Evolutionary conservation across 2,797 vertebrate genomes (phyloP).

Genomic region (Staurois parvus): DNA sequence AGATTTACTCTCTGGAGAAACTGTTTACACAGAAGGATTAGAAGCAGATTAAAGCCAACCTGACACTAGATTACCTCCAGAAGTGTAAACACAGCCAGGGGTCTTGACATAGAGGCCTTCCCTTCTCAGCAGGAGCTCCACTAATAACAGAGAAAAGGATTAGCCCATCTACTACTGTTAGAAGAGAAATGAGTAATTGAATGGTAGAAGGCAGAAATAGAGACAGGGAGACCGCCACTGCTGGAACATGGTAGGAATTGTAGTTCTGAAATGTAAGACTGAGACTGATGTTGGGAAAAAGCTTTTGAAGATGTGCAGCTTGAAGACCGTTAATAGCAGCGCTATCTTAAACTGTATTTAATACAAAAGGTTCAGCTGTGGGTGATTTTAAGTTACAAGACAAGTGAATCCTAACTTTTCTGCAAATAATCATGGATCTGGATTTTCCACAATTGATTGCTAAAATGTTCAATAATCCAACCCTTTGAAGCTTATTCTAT

Average conservation of each 20-base stretch:
- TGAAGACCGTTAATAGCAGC: background rate
- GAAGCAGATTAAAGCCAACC: slow-evolving; percentile 86
- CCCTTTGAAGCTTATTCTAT: too few species aligned
- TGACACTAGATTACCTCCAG: slow-evolving; percentile 78
- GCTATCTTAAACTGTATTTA: background rate
- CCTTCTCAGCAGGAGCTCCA: slow-evolving; percentile 32
- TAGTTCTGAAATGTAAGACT: background rate
- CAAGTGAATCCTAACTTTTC: background rate
- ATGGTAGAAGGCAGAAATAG: background rate
- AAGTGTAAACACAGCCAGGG: slow-evolving; percentile 75
- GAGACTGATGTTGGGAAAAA: background rate
- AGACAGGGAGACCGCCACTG: background rate
- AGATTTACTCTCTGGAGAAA: slow-evolving; percentile 80
- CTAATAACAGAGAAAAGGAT: slow-evolving; percentile 35
- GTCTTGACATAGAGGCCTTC: slow-evolving; percentile 69
- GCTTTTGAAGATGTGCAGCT: background rate
- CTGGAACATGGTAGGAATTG: background rate
- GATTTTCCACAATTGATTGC: background rate
- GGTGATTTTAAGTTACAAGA: background rate
- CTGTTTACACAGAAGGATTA: slow-evolving; percentile 90
- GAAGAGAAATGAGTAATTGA: slow-evolving; percentile 1
- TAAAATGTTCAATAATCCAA: too few species aligned
- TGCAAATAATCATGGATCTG: background rate
- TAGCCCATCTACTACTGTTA: background rate
- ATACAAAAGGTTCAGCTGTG: background rate